These are phyloP conservation scores for Nilaparvata lugens DNA, from an alignment of 1,140 invertebrate genomes.

Conservation along the genomic window DNA sequence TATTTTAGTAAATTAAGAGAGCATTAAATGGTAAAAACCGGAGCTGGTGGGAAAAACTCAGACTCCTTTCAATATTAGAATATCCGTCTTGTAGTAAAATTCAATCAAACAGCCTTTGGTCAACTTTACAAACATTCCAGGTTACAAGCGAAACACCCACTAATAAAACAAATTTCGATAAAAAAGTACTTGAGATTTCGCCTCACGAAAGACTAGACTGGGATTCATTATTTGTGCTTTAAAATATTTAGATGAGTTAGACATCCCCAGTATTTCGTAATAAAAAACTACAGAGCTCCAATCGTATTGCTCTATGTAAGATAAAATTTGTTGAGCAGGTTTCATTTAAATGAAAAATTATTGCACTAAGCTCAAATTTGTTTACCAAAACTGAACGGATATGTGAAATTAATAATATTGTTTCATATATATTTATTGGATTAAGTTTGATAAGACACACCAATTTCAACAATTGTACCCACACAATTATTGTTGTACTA, in stretches of 20 bases:
- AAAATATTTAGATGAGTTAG: neutral
- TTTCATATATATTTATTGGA: neutral
- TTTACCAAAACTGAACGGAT: neutral
- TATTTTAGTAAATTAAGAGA: too few relatives aligned
- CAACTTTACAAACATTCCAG: neutral
- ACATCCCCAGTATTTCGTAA: neutral
- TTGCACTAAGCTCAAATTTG: neutral
- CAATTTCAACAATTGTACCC: too few relatives aligned
- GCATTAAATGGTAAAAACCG: too few relatives aligned
- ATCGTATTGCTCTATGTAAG: neutral
- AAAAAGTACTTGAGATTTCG: neutral
- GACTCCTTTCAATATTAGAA: too few relatives aligned
- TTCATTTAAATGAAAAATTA: neutral
- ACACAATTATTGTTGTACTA: too few relatives aligned
- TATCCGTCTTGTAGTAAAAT: neutral
- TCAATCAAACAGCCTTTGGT: conserved; percentile 5
- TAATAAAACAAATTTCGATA: neutral
- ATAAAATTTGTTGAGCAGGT: neutral
- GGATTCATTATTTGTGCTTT: neutral
- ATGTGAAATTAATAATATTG: neutral
- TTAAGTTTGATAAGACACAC: neutral
- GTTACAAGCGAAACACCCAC: neutral
- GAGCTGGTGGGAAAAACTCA: too few relatives aligned
- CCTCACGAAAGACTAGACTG: neutral
- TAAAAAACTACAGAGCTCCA: neutral